phyloP scores from a whole-genome alignment of 2,797 vertebrate species.

The Microcaecilia unicolor region DNA sequence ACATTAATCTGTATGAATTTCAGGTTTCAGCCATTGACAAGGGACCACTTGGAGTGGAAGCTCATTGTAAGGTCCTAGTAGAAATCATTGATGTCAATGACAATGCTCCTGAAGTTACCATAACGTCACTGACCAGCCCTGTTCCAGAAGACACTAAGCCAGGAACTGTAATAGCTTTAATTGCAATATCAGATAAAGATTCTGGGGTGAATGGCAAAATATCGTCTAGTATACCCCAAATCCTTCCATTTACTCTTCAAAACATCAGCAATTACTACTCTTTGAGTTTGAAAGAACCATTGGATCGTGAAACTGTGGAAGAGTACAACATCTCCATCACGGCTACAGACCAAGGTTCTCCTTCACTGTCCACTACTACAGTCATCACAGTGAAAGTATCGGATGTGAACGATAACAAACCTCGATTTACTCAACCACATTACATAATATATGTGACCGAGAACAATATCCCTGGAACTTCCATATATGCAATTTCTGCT shows the following conservation, averaged over 20 bases:
- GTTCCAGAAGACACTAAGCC: conserved; percentile 7
- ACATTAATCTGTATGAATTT: neutral
- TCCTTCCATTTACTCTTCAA: conserved; percentile 53
- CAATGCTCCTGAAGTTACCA: conserved; percentile 12
- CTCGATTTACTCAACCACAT: too few species aligned
- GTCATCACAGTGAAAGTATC: too few species aligned
- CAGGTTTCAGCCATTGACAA: neutral
- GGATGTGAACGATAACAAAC: too few species aligned
- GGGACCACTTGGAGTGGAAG: neutral
- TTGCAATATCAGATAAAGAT: too few species aligned
- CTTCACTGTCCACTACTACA: too few species aligned
- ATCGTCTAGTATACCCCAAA: conserved; percentile 44
- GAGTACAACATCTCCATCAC: conserved; percentile 24
- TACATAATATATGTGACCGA: too few species aligned
- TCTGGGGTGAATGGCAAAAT: conserved; percentile 48
- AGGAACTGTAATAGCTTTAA: conserved; percentile 13
- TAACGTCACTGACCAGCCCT: conserved; percentile 10
- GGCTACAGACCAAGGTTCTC: conserved; percentile 31
- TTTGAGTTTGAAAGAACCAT: conserved; percentile 4
- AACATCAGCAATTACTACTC: conserved; percentile 15
- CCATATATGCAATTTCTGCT: too few species aligned
- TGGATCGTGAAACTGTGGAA: conserved; percentile 21
- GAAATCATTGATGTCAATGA: conserved; percentile 17
- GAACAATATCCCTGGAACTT: too few species aligned
- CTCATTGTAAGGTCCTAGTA: too few species aligned